Evolutionary conservation across 1,140 invertebrate species (phyloP), one percentile per base, ranked within the genome.

Genomic region (Scaptomyza montana): DNA sequence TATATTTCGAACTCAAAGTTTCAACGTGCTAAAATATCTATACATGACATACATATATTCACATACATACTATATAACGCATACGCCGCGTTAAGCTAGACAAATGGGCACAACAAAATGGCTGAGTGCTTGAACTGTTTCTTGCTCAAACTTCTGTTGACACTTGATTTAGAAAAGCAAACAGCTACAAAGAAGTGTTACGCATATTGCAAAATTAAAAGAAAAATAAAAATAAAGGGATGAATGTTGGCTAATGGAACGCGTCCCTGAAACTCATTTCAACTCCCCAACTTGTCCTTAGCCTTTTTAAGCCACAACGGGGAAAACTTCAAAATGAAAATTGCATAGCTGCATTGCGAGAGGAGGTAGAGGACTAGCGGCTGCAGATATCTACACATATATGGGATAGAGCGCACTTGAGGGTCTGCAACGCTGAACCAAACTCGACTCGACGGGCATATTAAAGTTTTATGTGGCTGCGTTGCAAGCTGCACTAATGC

Each of bases 241-340:
- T 7, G 33, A 9, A 8, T 1, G 33, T 80, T 84, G 71, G 46
- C 76, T 75, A 82, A 82, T 82, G 80, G 75, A 39, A 61, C 66
- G 61, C 75, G 55, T 21, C 61, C 62, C 10, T 41, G 39, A 84
- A 84, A 84, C 71, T 80, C 78, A 80, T 80, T 82, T 74, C 36
- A 63, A 62, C 53, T 39, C 5, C 47, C 59, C 21, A 41, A 51
- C 46, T 9, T 19, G 61, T 13, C 25, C 1, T 39, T 10, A 5
- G 50, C n/a, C 64, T 13, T 33, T 62, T 49, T 50, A 60, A 51
- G 55, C 51, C 46, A 57, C 46, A 36, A 55, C 30, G 61, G 79
- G 61, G 79, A 71, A 78, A 79, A 84, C 80, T 82, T 78, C 59
- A 50, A 75, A 79, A 84, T 79, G 72, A 84, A 82, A 82, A 82